Base-by-base conservation (phyloP, 2,888 invertebrate species). In the Ypsolopha scabrella region DNA sequence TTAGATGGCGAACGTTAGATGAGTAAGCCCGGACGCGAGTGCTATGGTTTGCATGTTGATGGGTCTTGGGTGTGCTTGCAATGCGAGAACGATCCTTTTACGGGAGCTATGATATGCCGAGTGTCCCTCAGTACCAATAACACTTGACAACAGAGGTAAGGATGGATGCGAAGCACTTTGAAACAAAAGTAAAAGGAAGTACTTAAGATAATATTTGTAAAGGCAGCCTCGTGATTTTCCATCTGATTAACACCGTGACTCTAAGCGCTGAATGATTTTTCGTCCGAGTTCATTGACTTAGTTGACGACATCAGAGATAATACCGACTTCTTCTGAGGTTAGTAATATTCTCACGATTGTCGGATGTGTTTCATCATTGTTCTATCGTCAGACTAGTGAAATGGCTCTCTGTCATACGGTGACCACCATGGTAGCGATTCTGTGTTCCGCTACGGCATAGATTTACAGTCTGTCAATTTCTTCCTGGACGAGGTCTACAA, bases 1-100 rank as follows among this genome's bases (percentile, higher is more conserved):
- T 73, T 70, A 72, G 72, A 68, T 67, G 70, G 65, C 67, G 67
- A 70, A 58, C 68, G 72, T 70, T 68, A 75, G 74, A 78, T 79
- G 81, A 80, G 80, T 79, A 80, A 75, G 71, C 75, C 83, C 85
- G 85, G 85, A 85, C 81, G 83, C 80, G 65, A 39, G 38, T 64
- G 63, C 62, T 67, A 68, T 72, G 61, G 60, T 64, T 63, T 67
- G 80, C 85, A 83, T 83, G 81, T 77, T 77, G 80, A 82, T 82
- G 72, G 68, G 64, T 60, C 57, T 56, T 59, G 65, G 60, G 58
- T 75, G 73, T 77, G 80, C 77, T 83, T 75, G 80, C 79, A 74
- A 83, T 83, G 72, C 82, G 70, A 77, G 80, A 80, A 70, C 72
- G 62, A 63, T 58, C 72, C 77, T 61, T 63, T 71, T 80, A 78